Percentiles rank a stretch among this genome's conserved stretches.
phyloP scores from a whole-genome alignment of 1,140 invertebrate species.

The Liolophura sinensis region DNA sequence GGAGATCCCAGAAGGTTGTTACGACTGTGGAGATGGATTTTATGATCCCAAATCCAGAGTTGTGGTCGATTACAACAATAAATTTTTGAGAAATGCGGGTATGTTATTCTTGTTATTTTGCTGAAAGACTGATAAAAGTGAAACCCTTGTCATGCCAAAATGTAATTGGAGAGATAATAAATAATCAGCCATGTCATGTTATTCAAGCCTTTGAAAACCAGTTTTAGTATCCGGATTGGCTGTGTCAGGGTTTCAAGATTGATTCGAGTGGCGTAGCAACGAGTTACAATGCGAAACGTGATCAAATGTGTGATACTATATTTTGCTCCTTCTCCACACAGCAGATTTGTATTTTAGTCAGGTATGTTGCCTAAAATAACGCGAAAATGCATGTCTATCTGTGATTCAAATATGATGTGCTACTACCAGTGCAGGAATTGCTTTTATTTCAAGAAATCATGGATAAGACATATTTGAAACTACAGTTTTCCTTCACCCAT shows the following conservation, averaged over 20 bases:
- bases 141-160: neutral
- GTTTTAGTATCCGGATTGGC: too few species aligned
- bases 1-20: slow-evolving; percentile 58
- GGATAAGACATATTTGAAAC: neutral
- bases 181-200: too few species aligned
- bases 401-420: too few species aligned
- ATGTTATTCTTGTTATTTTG: slow-evolving; percentile 6
- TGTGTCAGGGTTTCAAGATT: too few species aligned
- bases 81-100: slow-evolving; percentile 60
- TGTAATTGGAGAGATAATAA: too few species aligned
- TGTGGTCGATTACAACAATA: slow-evolving; percentile 57
- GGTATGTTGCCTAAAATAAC: too few species aligned
- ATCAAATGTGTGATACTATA: neutral
- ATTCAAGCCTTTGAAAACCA: too few species aligned
- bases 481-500: neutral
- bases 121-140: neutral
- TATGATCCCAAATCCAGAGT: slow-evolving; percentile 59
- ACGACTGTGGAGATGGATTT: slow-evolving; percentile 62
- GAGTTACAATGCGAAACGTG: neutral
- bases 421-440: too few species aligned
- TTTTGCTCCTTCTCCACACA: neutral
- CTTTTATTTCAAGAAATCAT: too few species aligned
- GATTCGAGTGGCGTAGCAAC: neutral
- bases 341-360: neutral
- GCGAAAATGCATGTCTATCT: too few species aligned